Evolutionary conservation across 2,113 vertebrate species (phyloP).

Genomic region (Forbesichthys papilliferus): DNA sequence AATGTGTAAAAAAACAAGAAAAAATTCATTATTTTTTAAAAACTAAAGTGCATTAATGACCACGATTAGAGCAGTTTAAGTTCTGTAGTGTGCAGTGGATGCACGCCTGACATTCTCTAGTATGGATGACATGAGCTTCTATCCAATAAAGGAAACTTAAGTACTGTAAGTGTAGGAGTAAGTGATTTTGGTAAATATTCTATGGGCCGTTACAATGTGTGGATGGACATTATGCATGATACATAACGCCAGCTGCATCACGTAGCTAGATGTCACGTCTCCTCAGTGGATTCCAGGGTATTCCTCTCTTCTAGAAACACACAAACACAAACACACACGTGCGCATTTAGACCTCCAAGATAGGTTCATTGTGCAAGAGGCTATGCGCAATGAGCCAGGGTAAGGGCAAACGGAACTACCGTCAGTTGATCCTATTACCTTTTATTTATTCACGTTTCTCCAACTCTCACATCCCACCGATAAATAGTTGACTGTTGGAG

Average conservation of each 20-base stretch:
- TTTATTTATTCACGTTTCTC: conserved; percentile 37
- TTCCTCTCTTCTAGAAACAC: conserved; percentile 14
- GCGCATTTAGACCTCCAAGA: not conserved
- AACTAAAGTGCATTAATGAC: no score
- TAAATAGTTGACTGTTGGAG: conserved; percentile 13
- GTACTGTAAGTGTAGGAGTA: no score
- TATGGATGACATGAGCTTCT: no score
- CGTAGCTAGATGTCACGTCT: conserved; percentile 38
- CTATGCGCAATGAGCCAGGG: not conserved
- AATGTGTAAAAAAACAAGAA: no score
- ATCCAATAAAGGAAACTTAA: no score
- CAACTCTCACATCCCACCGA: conserved; percentile 33
- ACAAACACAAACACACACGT: conserved; percentile 16
- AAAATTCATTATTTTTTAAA: no score
- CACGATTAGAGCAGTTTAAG: no score
- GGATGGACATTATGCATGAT: conserved; percentile 3
- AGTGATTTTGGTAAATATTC: not conserved
- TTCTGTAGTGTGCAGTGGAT: no score
- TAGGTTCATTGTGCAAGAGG: not conserved
- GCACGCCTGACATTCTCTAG: no score
- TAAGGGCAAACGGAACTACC: conserved; percentile 1
- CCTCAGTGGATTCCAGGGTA: conserved; percentile 30
- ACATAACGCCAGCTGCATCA: conserved; percentile 26
- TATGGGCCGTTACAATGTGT: not conserved
- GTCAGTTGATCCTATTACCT: not conserved